phyloP scores from a whole-genome alignment of 2,797 vertebrate genomes.

The Sebastes matsubarae region DNA sequence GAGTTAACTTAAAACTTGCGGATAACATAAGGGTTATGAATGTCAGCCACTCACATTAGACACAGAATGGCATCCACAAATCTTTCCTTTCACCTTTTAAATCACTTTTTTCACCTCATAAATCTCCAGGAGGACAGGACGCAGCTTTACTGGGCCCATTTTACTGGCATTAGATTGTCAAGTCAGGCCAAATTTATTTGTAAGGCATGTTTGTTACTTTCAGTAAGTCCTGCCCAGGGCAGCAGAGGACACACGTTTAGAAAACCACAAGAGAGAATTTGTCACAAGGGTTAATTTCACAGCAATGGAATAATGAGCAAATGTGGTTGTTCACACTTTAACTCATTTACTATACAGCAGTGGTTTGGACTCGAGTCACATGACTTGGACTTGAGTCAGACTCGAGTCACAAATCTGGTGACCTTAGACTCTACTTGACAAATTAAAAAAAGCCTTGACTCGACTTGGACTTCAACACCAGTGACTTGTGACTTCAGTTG shows the following conservation, averaged over 20 bases:
- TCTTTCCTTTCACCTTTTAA: slow-evolving; percentile 42
- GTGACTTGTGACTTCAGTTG: too few relatives aligned
- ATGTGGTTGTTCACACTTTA: background rate
- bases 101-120: slow-evolving; percentile 41
- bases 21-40: slow-evolving; percentile 27
- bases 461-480: too few relatives aligned
- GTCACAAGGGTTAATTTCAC: background rate
- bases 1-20: background rate
- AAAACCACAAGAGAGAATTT: background rate
- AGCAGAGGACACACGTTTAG: background rate
- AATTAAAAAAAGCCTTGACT: too few relatives aligned
- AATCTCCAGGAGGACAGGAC: background rate
- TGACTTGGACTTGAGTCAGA: too few relatives aligned
- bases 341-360: too few relatives aligned
- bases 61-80: slow-evolving; percentile 15
- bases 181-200: slow-evolving; percentile 19
- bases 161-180: slow-evolving; percentile 23
- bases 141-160: slow-evolving; percentile 9
- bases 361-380: too few relatives aligned
- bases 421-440: too few relatives aligned
- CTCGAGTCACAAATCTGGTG: too few relatives aligned
- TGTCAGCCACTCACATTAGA: slow-evolving; percentile 19
- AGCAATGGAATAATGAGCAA: background rate
- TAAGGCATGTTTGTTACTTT: background rate
- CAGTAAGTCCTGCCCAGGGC: background rate